These are phyloP conservation scores for Anoplophora glabripennis DNA, from an alignment of 1,140 invertebrate species.

Conservation along the genomic window DNA sequence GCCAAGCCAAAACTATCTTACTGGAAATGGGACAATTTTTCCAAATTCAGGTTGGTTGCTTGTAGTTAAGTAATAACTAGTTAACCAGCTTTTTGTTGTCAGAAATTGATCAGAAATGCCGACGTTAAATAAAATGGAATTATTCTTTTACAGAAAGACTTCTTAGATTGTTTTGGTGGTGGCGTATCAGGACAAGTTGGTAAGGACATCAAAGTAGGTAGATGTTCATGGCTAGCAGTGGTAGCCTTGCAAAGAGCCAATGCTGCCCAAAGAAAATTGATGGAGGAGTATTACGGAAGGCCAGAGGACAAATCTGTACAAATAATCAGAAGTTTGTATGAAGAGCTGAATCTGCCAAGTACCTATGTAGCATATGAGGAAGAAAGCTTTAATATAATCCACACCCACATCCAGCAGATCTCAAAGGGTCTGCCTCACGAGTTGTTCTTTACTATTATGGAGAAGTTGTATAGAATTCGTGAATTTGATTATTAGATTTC, in stretches of 20 bases:
- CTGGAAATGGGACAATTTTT: conserved; percentile 96
- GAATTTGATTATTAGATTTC: background rate
- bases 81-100: background rate
- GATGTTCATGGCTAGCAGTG: conserved; percentile 94
- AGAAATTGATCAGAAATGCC: background rate
- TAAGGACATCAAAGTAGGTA: conserved; percentile 91
- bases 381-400: conserved; percentile 76
- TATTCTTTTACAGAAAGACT: conserved; percentile 78
- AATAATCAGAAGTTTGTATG: conserved; percentile 75
- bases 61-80: background rate
- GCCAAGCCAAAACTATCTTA: conserved; percentile 83
- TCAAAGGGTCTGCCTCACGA: conserved; percentile 77
- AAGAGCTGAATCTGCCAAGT: conserved; percentile 72
- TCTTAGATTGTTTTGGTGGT: conserved; percentile 88
- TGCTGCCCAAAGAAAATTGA: conserved; percentile 67
- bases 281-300: conserved; percentile 81
- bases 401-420: conserved; percentile 81
- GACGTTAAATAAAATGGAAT: background rate
- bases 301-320: conserved; percentile 65
- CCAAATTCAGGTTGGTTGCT: conserved; percentile 77
- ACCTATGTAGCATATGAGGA: conserved; percentile 84
- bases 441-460: conserved; percentile 77
- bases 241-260: conserved; percentile 84
- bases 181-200: conserved; percentile 83
- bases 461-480: conserved; percentile 70